These are phyloP conservation scores for Andricus grossulariae DNA, from an alignment of 1,140 invertebrate species.

Conservation along the genomic window DNA sequence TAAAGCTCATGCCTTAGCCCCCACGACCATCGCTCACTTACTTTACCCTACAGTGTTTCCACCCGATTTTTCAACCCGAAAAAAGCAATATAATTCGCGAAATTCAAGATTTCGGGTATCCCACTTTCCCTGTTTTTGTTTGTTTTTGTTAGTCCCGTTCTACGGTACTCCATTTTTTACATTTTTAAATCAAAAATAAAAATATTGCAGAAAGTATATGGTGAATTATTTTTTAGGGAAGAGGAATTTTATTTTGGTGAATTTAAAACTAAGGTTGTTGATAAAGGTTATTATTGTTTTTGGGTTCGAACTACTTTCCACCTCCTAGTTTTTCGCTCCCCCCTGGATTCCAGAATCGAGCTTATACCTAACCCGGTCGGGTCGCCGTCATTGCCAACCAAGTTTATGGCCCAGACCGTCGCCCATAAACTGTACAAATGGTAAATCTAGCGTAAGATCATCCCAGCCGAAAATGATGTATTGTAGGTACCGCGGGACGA, in stretches of 20 bases:
- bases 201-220: too few relatives aligned
- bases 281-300: not conserved
- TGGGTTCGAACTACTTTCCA: constrained; percentile 1
- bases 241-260: too few relatives aligned
- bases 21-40: too few relatives aligned
- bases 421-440: constrained; percentile 76
- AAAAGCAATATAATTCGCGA: too few relatives aligned
- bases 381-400: constrained; percentile 74
- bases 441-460: constrained; percentile 77
- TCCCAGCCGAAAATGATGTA: constrained; percentile 77
- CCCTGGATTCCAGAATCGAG: constrained; percentile 31
- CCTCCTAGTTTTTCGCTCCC: not conserved
- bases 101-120: too few relatives aligned
- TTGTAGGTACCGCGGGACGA: constrained; percentile 66
- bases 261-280: not conserved
- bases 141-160: too few relatives aligned
- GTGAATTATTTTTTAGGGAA: too few relatives aligned
- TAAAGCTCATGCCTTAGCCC: too few relatives aligned
- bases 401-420: constrained; percentile 75
- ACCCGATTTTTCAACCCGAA: too few relatives aligned
- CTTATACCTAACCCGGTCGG: constrained; percentile 59
- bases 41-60: not conserved
- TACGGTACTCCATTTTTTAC: too few relatives aligned
- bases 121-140: too few relatives aligned
- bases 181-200: too few relatives aligned